Evolutionary conservation across 2,888 invertebrate species (phyloP).

Genomic region (Nomada flava): DNA sequence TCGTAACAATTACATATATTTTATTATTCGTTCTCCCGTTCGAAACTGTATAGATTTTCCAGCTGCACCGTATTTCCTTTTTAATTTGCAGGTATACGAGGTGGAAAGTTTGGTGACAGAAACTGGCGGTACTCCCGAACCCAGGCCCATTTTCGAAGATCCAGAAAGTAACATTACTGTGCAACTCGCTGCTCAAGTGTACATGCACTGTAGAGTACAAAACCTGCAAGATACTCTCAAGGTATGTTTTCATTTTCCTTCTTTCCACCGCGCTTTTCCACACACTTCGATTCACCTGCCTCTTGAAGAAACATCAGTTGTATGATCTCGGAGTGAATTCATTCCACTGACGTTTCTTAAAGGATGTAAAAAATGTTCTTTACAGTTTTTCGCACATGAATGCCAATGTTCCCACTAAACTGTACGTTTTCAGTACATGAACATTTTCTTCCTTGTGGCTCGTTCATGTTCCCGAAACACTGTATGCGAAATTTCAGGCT

Average conservation of each 20-base stretch:
- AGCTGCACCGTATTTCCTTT: background rate
- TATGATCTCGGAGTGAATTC: conserved; percentile 29
- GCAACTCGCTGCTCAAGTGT: conserved; percentile 85
- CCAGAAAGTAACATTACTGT: conserved; percentile 85
- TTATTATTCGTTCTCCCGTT: background rate
- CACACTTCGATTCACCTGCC: conserved; percentile 1
- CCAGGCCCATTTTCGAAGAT: conserved; percentile 90
- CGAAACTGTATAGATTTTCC: no score
- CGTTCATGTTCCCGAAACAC: no score
- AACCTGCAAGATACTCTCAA: conserved; percentile 84
- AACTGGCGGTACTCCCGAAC: conserved; percentile 87
- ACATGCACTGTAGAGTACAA: conserved; percentile 85
- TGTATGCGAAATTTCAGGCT: no score
- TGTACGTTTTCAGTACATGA: no score
- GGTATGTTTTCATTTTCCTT: conserved; percentile 81
- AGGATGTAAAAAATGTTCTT: conserved; percentile 20
- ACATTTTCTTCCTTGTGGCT: no score
- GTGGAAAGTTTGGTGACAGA: conserved; percentile 81
- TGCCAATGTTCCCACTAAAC: background rate
- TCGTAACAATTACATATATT: no score
- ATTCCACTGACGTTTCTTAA: conserved; percentile 16
- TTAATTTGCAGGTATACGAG: conserved; percentile 77
- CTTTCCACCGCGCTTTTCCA: conserved; percentile 5
- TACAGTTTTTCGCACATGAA: background rate
- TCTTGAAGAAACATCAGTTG: background rate